A percentile compares a stretch with the other conserved stretches of the same genome.
Conservation (phyloP, 2,888 invertebrate genomes). For the Carpatolechia fugitivella region DNA sequence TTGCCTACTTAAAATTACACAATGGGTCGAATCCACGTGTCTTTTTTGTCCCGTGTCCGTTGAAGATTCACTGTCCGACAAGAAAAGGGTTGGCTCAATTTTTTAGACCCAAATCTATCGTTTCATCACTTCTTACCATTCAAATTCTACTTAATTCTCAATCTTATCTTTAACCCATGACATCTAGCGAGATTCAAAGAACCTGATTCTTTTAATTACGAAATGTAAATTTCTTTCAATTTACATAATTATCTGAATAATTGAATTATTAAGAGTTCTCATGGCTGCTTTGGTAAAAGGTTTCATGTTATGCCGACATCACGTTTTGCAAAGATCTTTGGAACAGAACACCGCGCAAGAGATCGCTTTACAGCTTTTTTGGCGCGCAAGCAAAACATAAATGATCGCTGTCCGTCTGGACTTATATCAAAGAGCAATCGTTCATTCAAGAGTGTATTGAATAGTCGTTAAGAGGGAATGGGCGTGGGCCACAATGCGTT, state of each 20-base stretch:
- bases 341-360: slow-evolving; percentile 45
- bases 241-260: slow-evolving; percentile 28
- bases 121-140: slow-evolving; percentile 58
- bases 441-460: slow-evolving; percentile 75
- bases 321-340: slow-evolving; percentile 36
- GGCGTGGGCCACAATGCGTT: slow-evolving; percentile 69
- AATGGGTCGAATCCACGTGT: slow-evolving; percentile 59
- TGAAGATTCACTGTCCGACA: slow-evolving; percentile 63
- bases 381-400: slow-evolving; percentile 49
- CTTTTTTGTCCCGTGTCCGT: slow-evolving; percentile 64
- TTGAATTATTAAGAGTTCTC: slow-evolving; percentile 41
- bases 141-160: slow-evolving; percentile 40
- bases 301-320: slow-evolving; percentile 43
- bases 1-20: slow-evolving; percentile 63
- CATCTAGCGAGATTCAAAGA: slow-evolving; percentile 41
- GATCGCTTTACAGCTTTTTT: slow-evolving; percentile 71
- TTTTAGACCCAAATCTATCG: slow-evolving; percentile 61
- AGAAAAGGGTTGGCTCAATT: slow-evolving; percentile 67
- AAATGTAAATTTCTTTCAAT: slow-evolving; percentile 21
- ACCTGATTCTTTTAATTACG: slow-evolving; percentile 26
- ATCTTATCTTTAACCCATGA: slow-evolving; percentile 39
- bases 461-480: slow-evolving; percentile 72
- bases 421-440: slow-evolving; percentile 75
- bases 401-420: slow-evolving; percentile 61
- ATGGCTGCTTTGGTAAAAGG: slow-evolving; percentile 31